These are phyloP conservation scores for Lepidothrix coronata DNA, from an alignment of 2,113 vertebrate genomes.

Conservation along the genomic window DNA sequence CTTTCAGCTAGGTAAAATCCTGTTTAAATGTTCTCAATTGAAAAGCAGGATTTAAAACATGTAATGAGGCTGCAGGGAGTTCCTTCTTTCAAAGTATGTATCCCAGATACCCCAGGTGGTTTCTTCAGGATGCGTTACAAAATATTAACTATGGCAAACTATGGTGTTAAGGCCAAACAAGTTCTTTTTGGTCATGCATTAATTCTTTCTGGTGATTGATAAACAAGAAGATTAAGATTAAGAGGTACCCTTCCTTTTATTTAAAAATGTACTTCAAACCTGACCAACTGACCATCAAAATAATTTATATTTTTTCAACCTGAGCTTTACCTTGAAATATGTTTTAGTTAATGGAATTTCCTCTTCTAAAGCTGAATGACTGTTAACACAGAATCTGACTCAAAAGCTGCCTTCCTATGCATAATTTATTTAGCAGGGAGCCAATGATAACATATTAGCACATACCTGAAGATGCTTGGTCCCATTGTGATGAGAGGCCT, in stretches of 20 bases:
- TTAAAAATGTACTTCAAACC: not conserved
- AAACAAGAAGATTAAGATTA: not conserved
- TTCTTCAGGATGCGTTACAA: not conserved
- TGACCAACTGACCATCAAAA: not conserved
- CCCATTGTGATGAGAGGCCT: not conserved
- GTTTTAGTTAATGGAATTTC: not conserved
- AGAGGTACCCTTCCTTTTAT: not conserved
- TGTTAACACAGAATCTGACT: not conserved
- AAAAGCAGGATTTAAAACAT: not conserved
- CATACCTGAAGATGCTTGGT: not conserved
- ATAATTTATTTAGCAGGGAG: not conserved
- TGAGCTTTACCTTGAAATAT: not conserved
- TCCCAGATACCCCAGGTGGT: not conserved
- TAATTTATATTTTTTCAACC: not conserved
- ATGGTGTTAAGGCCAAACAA: not conserved
- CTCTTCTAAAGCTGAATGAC: not conserved
- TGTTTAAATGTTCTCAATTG: not conserved
- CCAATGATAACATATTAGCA: not conserved
- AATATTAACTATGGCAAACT: not conserved
- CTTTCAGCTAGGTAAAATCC: not conserved
- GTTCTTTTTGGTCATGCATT: not conserved
- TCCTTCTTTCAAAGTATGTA: not conserved
- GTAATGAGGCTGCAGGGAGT: not conserved
- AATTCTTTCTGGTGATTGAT: not conserved
- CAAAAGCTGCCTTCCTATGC: not conserved